These are phyloP conservation scores for Drosophila infuscata DNA, from an alignment of 2,888 invertebrate species.

Conservation along the genomic window DNA sequence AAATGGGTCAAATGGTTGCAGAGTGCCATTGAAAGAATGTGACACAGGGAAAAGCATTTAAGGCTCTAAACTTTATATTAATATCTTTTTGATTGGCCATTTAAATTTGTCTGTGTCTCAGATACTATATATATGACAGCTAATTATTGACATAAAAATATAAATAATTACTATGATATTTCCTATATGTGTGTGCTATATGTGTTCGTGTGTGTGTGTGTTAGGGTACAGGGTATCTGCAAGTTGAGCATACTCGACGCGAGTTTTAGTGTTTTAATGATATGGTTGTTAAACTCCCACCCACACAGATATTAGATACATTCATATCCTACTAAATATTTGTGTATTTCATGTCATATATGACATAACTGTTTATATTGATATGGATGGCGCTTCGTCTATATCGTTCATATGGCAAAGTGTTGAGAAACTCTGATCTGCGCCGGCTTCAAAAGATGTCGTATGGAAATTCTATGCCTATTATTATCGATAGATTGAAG, in stretches of 20 bases:
- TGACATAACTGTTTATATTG: slow-evolving; percentile 32
- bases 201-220: background rate
- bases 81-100: background rate
- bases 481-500: slow-evolving; percentile 8
- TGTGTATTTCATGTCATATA: slow-evolving; percentile 22
- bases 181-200: background rate
- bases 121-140: background rate
- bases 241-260: slow-evolving; percentile 7
- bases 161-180: no score
- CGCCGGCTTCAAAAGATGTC: slow-evolving; percentile 19
- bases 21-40: background rate
- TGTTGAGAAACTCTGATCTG: background rate
- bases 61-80: background rate
- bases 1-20: background rate
- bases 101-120: background rate
- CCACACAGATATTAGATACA: background rate
- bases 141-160: background rate
- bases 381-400: slow-evolving; percentile 36
- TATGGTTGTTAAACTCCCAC: slow-evolving; percentile 17
- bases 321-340: slow-evolving; percentile 11
- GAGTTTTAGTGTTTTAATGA: background rate
- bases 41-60: background rate
- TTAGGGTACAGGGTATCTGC: slow-evolving; percentile 16
- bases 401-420: slow-evolving; percentile 30
- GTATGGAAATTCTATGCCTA: background rate